Base-by-base conservation (phyloP, 1,140 invertebrate genomes). In the Penaeus vannamei region DNA sequence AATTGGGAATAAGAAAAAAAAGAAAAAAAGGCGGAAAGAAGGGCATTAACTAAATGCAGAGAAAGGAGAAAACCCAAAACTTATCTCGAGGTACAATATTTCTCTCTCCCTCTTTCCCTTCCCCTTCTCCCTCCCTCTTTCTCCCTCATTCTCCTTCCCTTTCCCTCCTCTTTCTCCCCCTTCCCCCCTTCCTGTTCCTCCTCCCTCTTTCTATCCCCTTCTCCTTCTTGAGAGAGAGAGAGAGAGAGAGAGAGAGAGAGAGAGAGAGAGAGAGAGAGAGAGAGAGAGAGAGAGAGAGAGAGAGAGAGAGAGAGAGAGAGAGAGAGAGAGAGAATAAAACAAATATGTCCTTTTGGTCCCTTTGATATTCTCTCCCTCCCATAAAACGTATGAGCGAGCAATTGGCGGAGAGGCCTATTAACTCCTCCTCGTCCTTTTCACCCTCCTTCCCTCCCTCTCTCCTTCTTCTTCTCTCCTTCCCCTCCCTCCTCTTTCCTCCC, bases 221-320 rank as follows among this genome's bases (percentile, higher is more conserved):
- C 3, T 69, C 4, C 64, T 12, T 19, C 36, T 1, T 42, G 12
- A 26, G 59, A 69, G 2, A 66, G 82, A 20, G 29, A 84, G 29
- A 22, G 61, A 66, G 20, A 53, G 61, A 42, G 29, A 32, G 61
- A 32, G 32, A 53, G 81, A 83, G 59, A 61, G 46, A 83, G 53
- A 83, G 46, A 83, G 46, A 60, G 53, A 61, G 82, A 66, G 82
- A 64, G 61, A 64, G 81, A 83, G 81, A 61, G 81, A n/a, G 22
- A 26, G 46, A 61, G 53, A 23, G n/a, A 83, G 22, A 60, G 53
- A 61, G 22, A 83, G 81, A 60, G 81, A 23, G 22, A 83, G 81
- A 61, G 81, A 83, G 59, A n/a, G 59, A 61, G 81, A 83, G n/a
- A 26, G 46, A 83, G 53, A 61, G 22, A 61, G 53, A 83, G 53